These are phyloP conservation scores for Corvus moneduloides DNA, from an alignment of 2,113 vertebrate species.

Conservation along the genomic window DNA sequence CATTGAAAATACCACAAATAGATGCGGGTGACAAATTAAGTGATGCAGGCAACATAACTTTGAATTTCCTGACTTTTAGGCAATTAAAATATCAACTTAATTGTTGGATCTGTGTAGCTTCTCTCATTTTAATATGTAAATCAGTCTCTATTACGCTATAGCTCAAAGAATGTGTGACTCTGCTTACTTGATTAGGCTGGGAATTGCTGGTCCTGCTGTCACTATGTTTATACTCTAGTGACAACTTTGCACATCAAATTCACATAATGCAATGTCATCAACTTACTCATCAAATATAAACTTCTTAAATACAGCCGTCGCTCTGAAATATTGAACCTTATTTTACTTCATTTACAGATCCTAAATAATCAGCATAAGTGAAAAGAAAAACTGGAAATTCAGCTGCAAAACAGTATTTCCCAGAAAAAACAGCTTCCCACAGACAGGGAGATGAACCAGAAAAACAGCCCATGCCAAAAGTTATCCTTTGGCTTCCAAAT, in stretches of 20 bases:
- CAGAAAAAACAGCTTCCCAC: neutral
- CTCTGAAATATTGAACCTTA: neutral
- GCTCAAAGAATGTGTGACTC: conserved; percentile 65
- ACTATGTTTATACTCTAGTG: conserved; percentile 58
- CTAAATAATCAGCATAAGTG: neutral
- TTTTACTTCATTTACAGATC: conserved; percentile 27
- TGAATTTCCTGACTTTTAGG: conserved; percentile 55
- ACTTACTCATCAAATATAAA: conserved; percentile 57
- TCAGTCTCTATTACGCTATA: conserved; percentile 55
- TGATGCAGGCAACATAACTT: conserved; percentile 29
- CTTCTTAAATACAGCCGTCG: conserved; percentile 38
- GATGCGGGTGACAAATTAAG: conserved; percentile 30
- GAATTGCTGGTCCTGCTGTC: conserved; percentile 69
- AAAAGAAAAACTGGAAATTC: neutral
- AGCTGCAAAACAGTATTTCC: neutral
- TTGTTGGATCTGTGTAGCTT: conserved; percentile 55
- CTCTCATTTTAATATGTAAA: conserved; percentile 69
- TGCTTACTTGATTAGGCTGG: conserved; percentile 64
- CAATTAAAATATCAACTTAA: conserved; percentile 71
- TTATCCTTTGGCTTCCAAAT: neutral
- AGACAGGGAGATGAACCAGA: neutral
- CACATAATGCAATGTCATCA: conserved; percentile 59
- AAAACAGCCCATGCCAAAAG: neutral
- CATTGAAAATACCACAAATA: conserved; percentile 12
- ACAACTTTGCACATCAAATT: conserved; percentile 68